These are phyloP conservation scores for Gryllus longicercus DNA, from an alignment of 2,888 invertebrate genomes.

Conservation along the genomic window DNA sequence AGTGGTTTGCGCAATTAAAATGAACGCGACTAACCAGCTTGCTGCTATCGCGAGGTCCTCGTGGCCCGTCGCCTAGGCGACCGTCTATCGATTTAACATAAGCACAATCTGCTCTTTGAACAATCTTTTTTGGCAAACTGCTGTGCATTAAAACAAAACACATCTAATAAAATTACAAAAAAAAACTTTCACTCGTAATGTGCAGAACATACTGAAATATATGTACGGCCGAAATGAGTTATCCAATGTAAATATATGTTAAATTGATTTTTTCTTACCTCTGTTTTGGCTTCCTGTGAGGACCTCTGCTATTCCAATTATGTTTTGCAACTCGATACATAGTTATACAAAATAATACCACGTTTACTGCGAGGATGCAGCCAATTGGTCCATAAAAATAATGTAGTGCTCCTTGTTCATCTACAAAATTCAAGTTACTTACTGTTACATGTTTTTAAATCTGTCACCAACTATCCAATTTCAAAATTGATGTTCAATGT, in stretches of 20 bases:
- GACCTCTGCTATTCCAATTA: slow-evolving; percentile 7
- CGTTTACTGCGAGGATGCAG: slow-evolving; percentile 53
- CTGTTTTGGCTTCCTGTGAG: slow-evolving; percentile 28
- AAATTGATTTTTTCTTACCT: slow-evolving; percentile 25
- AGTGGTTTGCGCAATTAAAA: no score
- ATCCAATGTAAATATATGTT: no score
- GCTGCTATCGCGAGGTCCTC: no score
- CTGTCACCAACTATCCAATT: background rate
- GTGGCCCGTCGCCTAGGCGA: no score
- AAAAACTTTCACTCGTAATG: no score
- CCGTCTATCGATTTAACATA: no score
- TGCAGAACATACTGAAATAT: no score
- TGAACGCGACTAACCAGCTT: no score
- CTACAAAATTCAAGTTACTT: slow-evolving; percentile 28
- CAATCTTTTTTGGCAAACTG: background rate
- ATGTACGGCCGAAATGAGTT: no score
- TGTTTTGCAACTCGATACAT: slow-evolving; percentile 41
- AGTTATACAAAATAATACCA: slow-evolving; percentile 56
- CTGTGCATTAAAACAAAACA: background rate
- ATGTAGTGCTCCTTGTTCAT: slow-evolving; percentile 50
- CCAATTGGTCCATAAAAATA: slow-evolving; percentile 63
- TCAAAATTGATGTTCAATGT: background rate
- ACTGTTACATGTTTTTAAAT: background rate
- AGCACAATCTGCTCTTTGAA: background rate
- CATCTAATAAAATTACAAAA: background rate